Evolutionary conservation across 2,113 vertebrate species (phyloP).

Genomic region (Campylorhamphus procurvoides): DNA sequence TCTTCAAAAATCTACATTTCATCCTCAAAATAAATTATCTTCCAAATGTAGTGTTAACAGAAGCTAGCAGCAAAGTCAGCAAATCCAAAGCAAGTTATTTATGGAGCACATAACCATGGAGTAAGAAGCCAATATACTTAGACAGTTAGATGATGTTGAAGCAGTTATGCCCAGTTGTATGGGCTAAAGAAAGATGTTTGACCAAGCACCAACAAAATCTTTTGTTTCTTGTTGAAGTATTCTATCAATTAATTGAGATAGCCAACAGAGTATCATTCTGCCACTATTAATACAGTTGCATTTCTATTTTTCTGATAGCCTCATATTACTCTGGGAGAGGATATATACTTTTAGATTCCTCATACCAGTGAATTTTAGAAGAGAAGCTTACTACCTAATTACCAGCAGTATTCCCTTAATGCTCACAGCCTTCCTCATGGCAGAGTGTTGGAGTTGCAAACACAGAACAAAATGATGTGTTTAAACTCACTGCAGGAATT

Average conservation of each 20-base stretch:
- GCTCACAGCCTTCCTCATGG: neutral
- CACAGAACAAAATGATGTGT: neutral
- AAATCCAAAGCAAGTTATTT: neutral
- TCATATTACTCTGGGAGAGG: neutral
- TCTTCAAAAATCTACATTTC: neutral
- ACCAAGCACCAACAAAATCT: neutral
- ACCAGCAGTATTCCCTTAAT: neutral
- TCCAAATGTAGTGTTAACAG: neutral
- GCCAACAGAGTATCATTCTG: neutral
- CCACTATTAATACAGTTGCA: neutral
- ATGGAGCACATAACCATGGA: neutral
- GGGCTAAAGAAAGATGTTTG: neutral
- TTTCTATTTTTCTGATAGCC: neutral
- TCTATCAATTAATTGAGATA: neutral
- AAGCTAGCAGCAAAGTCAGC: neutral
- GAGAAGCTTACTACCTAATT: neutral
- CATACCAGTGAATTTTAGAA: neutral
- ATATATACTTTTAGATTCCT: neutral
- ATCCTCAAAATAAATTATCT: neutral
- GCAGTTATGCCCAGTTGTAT: neutral
- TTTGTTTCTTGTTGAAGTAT: neutral
- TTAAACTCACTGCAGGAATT: neutral
- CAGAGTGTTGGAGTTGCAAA: neutral
- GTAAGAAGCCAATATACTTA: neutral
- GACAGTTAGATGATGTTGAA: neutral